Evolutionary conservation across 2,113 vertebrate species (phyloP).

Genomic region (Oreochromis tanganicae): DNA sequence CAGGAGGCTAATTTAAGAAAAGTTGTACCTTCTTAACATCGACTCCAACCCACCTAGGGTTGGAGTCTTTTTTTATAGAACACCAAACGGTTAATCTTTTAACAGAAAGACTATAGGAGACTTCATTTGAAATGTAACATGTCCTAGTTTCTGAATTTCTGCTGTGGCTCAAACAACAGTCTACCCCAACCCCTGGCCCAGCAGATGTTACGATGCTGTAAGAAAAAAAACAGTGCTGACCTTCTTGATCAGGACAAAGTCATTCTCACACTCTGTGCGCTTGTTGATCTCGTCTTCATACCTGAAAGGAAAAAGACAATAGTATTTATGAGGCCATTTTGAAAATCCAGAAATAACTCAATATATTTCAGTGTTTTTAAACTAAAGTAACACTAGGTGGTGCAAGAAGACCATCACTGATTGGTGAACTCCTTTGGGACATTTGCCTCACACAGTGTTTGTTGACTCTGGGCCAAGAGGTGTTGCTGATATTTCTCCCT

Average conservation of each 20-base stretch:
- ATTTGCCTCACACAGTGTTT: neutral
- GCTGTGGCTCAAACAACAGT: neutral
- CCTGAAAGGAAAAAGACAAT: constrained; percentile 35
- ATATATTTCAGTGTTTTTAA: neutral
- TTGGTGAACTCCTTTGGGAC: neutral
- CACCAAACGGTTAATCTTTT: neutral
- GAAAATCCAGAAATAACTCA: neutral
- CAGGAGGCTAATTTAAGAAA: neutral
- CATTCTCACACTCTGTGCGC: constrained; percentile 79
- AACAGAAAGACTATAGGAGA: neutral
- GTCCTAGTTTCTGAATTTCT: neutral
- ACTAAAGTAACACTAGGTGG: constrained; percentile 58
- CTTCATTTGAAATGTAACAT: neutral
- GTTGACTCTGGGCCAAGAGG: neutral
- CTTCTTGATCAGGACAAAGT: constrained; percentile 82
- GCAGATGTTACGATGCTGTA: neutral
- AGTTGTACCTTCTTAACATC: neutral
- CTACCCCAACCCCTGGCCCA: neutral
- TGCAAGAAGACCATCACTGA: constrained; percentile 7
- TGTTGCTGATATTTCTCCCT: constrained; percentile 5
- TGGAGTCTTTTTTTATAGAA: neutral
- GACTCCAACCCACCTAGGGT: neutral
- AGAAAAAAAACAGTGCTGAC: constrained; percentile 31
- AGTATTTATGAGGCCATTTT: neutral
- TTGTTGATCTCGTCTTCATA: constrained; percentile 83